Evolutionary conservation across 1,140 invertebrate species (phyloP).

Genomic region (Chionoecetes opilio): DNA sequence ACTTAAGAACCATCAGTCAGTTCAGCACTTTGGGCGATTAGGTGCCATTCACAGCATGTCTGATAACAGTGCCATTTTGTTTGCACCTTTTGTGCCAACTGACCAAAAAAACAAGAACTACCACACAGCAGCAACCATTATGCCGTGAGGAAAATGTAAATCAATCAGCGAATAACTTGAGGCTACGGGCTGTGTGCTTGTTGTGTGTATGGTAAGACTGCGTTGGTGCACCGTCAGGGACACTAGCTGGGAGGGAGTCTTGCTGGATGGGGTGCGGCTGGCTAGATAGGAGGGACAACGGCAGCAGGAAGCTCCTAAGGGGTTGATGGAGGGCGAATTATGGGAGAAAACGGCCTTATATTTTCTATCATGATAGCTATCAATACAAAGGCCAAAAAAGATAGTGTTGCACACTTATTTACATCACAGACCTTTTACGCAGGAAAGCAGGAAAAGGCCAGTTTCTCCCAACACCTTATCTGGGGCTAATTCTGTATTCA

Average conservation of each 20-base stretch:
- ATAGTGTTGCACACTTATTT: background rate
- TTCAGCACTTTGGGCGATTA: background rate
- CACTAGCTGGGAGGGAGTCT: background rate
- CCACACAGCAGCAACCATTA: slow-evolving; percentile 1
- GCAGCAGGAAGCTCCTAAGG: slow-evolving; percentile 8
- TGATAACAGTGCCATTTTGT: too few species aligned
- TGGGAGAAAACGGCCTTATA: background rate
- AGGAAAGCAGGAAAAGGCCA: background rate
- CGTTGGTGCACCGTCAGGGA: background rate
- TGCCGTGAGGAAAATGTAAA: background rate
- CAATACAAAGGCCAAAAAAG: too few species aligned
- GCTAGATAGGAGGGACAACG: background rate
- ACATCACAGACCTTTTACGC: background rate
- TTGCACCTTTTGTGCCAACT: background rate
- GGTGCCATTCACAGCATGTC: background rate
- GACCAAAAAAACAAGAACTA: background rate
- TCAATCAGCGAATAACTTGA: background rate
- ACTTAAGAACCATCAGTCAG: background rate
- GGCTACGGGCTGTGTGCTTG: background rate
- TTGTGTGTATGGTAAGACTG: background rate
- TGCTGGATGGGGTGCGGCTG: background rate
- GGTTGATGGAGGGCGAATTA: background rate
- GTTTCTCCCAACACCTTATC: background rate
- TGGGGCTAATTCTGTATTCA: background rate
- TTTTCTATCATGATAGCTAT: background rate